phyloP scores from a whole-genome alignment of 2,113 vertebrate genomes.

The Poecilia latipinna region DNA sequence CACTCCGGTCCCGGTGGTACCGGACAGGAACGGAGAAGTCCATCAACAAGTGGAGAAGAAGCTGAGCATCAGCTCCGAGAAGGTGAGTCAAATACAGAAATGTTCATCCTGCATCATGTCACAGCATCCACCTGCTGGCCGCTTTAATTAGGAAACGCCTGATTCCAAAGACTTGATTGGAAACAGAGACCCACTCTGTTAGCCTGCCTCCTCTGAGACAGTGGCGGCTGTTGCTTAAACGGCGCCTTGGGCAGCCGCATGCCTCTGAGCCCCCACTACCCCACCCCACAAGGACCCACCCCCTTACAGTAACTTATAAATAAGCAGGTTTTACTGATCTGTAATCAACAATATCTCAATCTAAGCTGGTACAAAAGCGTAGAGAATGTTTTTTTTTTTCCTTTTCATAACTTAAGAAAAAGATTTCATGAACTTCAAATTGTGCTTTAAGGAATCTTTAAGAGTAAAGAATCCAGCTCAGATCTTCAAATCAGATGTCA shows the following conservation, averaged over 20 bases:
- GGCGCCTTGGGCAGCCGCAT: not conserved
- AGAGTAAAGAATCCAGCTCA: too few species aligned
- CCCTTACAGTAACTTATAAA: too few species aligned
- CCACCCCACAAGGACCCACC: not conserved
- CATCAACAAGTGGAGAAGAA: slow-evolving; percentile 68
- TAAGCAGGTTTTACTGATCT: too few species aligned
- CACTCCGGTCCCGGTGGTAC: slow-evolving; percentile 43
- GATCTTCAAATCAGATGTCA: not conserved
- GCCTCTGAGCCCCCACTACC: not conserved
- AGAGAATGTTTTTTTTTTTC: too few species aligned
- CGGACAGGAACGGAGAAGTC: slow-evolving; percentile 67
- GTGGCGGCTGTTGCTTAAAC: not conserved
- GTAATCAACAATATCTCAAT: too few species aligned
- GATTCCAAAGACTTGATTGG: not conserved
- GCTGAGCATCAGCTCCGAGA: slow-evolving; percentile 76
- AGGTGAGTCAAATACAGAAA: slow-evolving; percentile 57
- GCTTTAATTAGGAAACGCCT: not conserved
- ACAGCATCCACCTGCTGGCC: not conserved
- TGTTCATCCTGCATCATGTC: not conserved
- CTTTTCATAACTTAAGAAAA: too few species aligned
- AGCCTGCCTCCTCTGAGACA: not conserved
- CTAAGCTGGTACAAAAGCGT: too few species aligned
- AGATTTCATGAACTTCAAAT: too few species aligned
- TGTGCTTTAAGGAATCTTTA: too few species aligned
- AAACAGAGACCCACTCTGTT: not conserved